phyloP scores from a whole-genome alignment of 1,140 invertebrate species.

The Drosophila bocqueti region DNA sequence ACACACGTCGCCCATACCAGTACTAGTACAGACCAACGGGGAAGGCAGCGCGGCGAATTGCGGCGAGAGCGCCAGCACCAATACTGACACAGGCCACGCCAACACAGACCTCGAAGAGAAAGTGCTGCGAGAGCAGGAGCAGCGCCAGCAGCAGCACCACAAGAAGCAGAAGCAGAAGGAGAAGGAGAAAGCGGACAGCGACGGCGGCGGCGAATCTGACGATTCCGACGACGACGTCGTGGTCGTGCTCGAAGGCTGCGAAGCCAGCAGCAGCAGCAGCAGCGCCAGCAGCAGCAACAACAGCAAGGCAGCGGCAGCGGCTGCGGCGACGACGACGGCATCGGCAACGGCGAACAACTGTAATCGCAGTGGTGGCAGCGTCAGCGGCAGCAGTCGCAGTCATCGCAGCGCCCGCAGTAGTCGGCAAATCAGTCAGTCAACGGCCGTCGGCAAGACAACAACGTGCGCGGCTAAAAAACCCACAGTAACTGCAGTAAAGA shows the following conservation, averaged over 20 bases:
- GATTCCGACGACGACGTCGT: slow-evolving; percentile 79
- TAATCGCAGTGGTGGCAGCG: slow-evolving; percentile 51
- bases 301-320: slow-evolving; percentile 38
- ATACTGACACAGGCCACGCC: slow-evolving; percentile 10
- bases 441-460: slow-evolving; percentile 84
- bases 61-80: slow-evolving; percentile 46
- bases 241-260: slow-evolving; percentile 72
- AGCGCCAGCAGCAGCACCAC: slow-evolving; percentile 33
- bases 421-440: slow-evolving; percentile 82
- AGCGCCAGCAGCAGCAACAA: slow-evolving; percentile 12
- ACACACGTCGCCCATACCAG: slow-evolving; percentile 44
- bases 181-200: slow-evolving; percentile 43
- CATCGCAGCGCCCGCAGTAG: slow-evolving; percentile 69
- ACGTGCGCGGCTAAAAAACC: slow-evolving; percentile 82
- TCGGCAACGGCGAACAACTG: slow-evolving; percentile 37
- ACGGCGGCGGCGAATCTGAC: slow-evolving; percentile 50
- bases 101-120: slow-evolving; percentile 17
- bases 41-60: slow-evolving; percentile 69
- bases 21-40: slow-evolving; percentile 48
- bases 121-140: slow-evolving; percentile 25
- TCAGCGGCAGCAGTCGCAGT: slow-evolving; percentile 57
- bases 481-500: slow-evolving; percentile 23
- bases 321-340: slow-evolving; percentile 19
- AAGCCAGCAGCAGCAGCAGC: slow-evolving; percentile 51
- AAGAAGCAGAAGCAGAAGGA: slow-evolving; percentile 39